Conservation (phyloP, 2,113 vertebrate genomes). For the Ranitomeya variabilis region DNA sequence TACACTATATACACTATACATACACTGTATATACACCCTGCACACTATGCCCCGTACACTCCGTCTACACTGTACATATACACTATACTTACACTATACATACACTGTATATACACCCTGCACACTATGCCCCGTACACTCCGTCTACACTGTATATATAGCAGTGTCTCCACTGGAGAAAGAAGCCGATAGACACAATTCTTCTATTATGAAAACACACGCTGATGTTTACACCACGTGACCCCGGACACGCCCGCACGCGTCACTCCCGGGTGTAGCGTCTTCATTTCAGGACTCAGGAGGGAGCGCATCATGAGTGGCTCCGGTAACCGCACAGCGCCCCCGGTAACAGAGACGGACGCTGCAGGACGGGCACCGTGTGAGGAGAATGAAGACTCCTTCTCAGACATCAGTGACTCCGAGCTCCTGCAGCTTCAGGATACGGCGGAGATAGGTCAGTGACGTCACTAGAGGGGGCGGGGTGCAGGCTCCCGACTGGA, state of each 20-base stretch:
- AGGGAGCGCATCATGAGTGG: background rate
- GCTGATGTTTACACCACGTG: background rate
- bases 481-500: background rate
- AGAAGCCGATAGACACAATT: background rate
- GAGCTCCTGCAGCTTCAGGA: conserved; percentile 59
- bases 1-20: no score
- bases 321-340: background rate
- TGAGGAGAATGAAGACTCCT: conserved; percentile 32
- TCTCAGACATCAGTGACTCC: conserved; percentile 63
- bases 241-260: background rate
- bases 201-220: no score
- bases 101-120: no score
- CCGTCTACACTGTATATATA: no score
- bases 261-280: background rate
- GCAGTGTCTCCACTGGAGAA: no score
- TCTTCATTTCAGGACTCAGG: background rate
- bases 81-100: no score
- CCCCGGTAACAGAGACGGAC: background rate
- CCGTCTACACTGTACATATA: no score
- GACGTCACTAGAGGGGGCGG: conserved; percentile 54
- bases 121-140: no score
- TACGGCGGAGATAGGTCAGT: background rate
- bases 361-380: background rate
- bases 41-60: no score
- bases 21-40: no score